Percentiles rank a stretch among this genome's conserved stretches.
These are phyloP conservation scores for Gobionotothen gibberifrons DNA, from an alignment of 2,797 vertebrate genomes.

Conservation along the genomic window DNA sequence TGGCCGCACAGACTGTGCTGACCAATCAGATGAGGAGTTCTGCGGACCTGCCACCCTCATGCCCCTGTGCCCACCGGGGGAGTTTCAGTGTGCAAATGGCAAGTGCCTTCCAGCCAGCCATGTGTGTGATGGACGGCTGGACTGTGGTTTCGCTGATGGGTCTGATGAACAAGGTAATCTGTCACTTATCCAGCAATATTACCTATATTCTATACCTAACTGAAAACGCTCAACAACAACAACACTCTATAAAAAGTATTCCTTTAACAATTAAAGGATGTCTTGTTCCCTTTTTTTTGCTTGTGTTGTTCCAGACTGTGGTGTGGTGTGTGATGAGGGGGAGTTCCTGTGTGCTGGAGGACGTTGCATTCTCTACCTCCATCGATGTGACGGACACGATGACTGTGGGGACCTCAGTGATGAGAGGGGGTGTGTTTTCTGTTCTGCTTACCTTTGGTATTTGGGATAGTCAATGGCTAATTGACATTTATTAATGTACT, in stretches of 20 bases:
- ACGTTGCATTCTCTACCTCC: slow-evolving; percentile 85
- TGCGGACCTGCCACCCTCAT: slow-evolving; percentile 73
- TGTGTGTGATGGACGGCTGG: slow-evolving; percentile 83
- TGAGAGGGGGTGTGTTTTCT: slow-evolving; percentile 82
- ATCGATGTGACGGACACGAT: slow-evolving; percentile 88
- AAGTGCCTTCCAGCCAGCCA: slow-evolving; percentile 74
- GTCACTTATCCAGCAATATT: background rate
- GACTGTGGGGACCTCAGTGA: slow-evolving; percentile 93
- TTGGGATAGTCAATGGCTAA: background rate
- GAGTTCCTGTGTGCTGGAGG: slow-evolving; percentile 87
- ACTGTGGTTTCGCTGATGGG: slow-evolving; percentile 86
- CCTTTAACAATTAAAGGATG: background rate
- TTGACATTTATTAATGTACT: background rate
- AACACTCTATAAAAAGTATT: background rate
- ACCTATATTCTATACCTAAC: background rate
- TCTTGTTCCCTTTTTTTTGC: background rate
- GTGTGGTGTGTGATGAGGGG: slow-evolving; percentile 79
- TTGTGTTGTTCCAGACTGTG: slow-evolving; percentile 83
- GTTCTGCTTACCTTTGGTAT: background rate
- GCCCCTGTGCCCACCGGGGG: slow-evolving; percentile 76
- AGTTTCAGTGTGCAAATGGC: slow-evolving; percentile 86
- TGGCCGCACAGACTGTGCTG: slow-evolving; percentile 86
- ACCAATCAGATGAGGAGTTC: slow-evolving; percentile 88
- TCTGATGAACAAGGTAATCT: slow-evolving; percentile 84
- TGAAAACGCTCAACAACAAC: background rate